These are phyloP conservation scores for Wasmannia auropunctata DNA, from an alignment of 1,140 invertebrate species.

Conservation along the genomic window DNA sequence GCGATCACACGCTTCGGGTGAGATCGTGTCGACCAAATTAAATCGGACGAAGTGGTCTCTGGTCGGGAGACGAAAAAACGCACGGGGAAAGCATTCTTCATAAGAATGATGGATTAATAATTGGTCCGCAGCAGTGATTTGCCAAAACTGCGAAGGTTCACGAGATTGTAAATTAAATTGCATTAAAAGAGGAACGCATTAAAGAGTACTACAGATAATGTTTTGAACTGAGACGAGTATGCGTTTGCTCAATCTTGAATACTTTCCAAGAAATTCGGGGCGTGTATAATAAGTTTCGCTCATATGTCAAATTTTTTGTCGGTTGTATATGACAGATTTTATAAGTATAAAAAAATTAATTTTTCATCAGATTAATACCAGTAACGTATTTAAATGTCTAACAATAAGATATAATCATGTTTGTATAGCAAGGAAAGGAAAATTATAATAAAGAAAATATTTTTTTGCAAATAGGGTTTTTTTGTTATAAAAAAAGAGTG, in stretches of 20 bases:
- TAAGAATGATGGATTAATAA: constrained; percentile 45
- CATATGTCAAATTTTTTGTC: neutral
- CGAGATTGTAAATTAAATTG: constrained; percentile 21
- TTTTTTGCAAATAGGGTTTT: neutral
- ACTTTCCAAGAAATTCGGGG: neutral
- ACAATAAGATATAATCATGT: neutral
- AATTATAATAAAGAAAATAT: neutral
- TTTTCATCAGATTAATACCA: neutral
- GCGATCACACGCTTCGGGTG: constrained; percentile 33
- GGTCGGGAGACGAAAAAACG: neutral
- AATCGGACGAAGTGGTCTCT: constrained; percentile 31
- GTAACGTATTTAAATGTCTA: neutral
- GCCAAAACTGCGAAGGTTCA: neutral
- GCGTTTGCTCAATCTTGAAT: neutral
- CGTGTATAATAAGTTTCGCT: neutral
- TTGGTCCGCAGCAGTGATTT: constrained; percentile 21
- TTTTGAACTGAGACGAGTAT: neutral
- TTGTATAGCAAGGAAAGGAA: neutral
- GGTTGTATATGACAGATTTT: neutral
- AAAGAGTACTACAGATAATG: neutral
- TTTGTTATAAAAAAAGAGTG: neutral
- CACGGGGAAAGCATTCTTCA: neutral
- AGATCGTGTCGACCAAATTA: constrained; percentile 35
- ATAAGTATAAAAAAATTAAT: neutral
- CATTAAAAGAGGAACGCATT: neutral